phyloP scores from a whole-genome alignment of 2,113 vertebrate species.

The Cyanoramphus novaezelandiae region DNA sequence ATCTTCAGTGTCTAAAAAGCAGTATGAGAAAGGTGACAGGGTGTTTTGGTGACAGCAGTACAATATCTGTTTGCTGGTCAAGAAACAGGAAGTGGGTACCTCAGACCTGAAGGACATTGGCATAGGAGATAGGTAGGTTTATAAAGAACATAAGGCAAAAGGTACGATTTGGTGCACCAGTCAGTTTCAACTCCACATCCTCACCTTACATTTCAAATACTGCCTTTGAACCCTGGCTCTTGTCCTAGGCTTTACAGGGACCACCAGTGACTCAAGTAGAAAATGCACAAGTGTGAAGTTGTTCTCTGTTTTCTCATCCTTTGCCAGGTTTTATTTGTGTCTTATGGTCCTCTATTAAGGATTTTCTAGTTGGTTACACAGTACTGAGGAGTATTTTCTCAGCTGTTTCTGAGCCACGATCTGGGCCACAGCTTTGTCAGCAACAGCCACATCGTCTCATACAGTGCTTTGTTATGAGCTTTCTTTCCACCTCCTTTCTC shows the following conservation, averaged over 20 bases:
- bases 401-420: background rate
- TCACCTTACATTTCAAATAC: background rate
- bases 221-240: background rate
- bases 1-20: background rate
- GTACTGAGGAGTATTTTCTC: background rate
- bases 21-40: background rate
- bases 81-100: background rate
- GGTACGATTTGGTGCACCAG: background rate
- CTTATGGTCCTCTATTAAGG: background rate
- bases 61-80: background rate
- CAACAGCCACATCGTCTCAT: background rate
- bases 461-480: background rate
- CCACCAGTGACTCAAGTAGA: background rate
- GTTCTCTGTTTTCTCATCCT: background rate
- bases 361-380: background rate
- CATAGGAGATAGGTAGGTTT: fast-evolving
- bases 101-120: background rate
- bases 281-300: background rate
- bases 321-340: background rate
- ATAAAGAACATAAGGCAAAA: background rate
- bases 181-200: background rate
- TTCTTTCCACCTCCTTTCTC: background rate
- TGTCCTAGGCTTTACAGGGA: background rate
- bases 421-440: background rate
- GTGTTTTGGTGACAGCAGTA: background rate